Evolutionary conservation across 2,797 vertebrate species (phyloP), one percentile per base, ranked within the genome.

Genomic region (Liparis tanakae): DNA sequence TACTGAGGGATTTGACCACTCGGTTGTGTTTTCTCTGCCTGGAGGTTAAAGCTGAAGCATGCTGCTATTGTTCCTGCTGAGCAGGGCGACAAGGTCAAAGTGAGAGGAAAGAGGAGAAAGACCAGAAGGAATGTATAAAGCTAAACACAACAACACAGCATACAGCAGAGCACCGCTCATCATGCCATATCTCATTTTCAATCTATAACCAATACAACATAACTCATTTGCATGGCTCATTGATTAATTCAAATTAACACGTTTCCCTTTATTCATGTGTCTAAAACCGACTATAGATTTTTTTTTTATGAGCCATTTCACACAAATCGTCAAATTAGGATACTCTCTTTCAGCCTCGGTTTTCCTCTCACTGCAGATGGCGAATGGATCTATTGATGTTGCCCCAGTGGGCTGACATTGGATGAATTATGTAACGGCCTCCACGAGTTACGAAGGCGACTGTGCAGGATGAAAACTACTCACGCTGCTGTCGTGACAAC

Each of bases 371-470:
- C 44, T 78, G 67, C 63, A 74, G 74, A 86, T 76, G 76, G 69
- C 51, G 20, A 76, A 81, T 69, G 62, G 83, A 82, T 88, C 75
- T 88, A 85, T 89, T 76, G 84, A 88, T 85, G 79, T 81, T 74
- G 87, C 71, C 79, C 72, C 74, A 76, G 76, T 64, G 71, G 67
- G 68, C 81, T 80, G 73, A 79, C 74, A 64, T 77, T 57, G 79
- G 84, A 92, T 90, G 78, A 89, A 93, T 93, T 92, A 92, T 90
- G 83, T 89, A 89, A 91, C 72, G 88, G 59, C 75, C 74, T 81
- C 15, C 6, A 18, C 51, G 46, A 76, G 79, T 85, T 85, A 78
- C 85, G 76, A 84, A 78, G 82, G 84, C 39, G 59, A 69, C 76
- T 13, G 67, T 56, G 72, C 66, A 18, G 72, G 74, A 73, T 63